These are phyloP conservation scores for Gymnocephalus cernua DNA, from an alignment of 2,113 vertebrate species.

Conservation along the genomic window DNA sequence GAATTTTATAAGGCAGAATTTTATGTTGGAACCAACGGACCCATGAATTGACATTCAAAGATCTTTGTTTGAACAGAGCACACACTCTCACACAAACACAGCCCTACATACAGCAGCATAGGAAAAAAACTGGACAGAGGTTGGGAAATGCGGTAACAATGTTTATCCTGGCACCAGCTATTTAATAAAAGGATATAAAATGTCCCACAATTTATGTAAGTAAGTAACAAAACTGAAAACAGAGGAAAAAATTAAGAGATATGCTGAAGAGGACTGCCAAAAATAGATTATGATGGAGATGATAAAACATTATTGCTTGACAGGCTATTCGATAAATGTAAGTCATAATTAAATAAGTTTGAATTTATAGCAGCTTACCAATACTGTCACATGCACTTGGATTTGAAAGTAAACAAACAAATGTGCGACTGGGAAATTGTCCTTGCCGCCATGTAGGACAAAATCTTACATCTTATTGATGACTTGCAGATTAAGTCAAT, in stretches of 20 bases:
- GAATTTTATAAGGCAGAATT: slow-evolving; percentile 2
- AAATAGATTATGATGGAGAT: background rate
- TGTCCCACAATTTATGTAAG: background rate
- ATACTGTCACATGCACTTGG: background rate
- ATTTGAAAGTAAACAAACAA: background rate
- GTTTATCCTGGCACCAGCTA: background rate
- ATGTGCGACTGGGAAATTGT: background rate
- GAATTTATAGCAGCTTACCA: background rate
- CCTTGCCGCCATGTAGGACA: slow-evolving; percentile 17
- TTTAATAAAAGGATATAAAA: background rate
- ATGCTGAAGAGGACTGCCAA: background rate
- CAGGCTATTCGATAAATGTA: background rate
- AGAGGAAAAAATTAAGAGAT: background rate
- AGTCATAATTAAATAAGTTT: background rate
- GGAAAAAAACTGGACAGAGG: too few species aligned
- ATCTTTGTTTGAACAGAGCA: background rate
- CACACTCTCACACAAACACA: background rate
- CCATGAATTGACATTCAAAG: background rate
- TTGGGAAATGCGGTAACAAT: background rate
- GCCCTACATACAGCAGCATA: background rate
- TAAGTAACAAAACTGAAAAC: background rate
- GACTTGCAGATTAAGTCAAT: slow-evolving; percentile 13
- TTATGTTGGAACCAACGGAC: background rate
- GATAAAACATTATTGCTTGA: background rate
- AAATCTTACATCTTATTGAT: slow-evolving; percentile 15